Percentiles rank a stretch among this genome's conserved stretches.
Conservation (phyloP, 2,113 vertebrate species). For the Eurypyga helias region DNA sequence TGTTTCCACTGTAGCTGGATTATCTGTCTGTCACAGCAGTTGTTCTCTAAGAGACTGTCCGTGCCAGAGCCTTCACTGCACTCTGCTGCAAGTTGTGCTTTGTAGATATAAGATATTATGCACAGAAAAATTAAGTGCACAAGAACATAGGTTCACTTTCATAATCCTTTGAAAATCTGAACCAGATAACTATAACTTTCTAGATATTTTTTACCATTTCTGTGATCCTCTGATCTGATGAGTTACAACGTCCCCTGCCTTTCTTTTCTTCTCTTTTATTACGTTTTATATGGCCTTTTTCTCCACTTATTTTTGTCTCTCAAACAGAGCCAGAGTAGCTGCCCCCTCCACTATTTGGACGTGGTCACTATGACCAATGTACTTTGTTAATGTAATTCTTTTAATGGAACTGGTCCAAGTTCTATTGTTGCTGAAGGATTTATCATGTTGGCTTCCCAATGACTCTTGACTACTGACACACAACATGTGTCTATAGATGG, state of each 20-base stretch:
- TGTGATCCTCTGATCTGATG: background rate
- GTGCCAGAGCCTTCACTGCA: background rate
- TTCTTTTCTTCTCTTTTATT: background rate
- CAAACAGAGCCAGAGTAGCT: background rate
- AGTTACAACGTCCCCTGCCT: background rate
- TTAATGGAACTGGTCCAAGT: background rate
- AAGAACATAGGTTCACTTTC: background rate
- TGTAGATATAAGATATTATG: background rate
- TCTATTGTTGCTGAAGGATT: background rate
- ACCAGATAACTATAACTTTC: background rate
- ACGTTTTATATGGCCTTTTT: background rate
- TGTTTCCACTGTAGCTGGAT: slow-evolving; percentile 11
- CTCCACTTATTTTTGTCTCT: background rate
- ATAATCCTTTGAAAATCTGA: background rate
- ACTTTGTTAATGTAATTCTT: background rate
- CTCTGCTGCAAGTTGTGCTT: background rate
- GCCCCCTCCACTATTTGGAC: background rate
- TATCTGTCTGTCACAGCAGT: background rate
- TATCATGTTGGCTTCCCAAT: background rate
- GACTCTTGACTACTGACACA: background rate
- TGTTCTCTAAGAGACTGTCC: background rate
- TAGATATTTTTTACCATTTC: background rate
- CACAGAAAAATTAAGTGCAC: background rate
- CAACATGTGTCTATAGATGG: background rate
- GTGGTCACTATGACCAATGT: background rate